Evolutionary conservation across 2,888 invertebrate genomes (phyloP), one percentile per base, ranked within the genome.

Genomic region (Acanthopleura granulata): DNA sequence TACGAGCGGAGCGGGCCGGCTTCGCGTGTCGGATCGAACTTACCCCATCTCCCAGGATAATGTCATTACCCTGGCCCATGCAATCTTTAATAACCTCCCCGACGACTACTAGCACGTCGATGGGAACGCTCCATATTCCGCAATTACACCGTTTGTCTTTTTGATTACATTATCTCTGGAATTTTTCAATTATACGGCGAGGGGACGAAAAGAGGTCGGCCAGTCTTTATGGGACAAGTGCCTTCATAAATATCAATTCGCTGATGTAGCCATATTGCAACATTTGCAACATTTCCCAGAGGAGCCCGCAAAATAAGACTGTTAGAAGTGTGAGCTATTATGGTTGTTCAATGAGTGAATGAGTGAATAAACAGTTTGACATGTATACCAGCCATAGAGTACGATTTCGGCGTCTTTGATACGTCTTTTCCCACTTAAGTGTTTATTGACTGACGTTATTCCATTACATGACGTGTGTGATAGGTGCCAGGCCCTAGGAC

Each of bases 71-170:
- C 57, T 1, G 22, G 57, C 57, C 22, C 57, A 18, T 18, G 57
- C 57, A 57, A 57, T 18, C 57, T 57, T 57, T 57, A 57, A 57
- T 57, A 57, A 57, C 57, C 22, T 57, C 22, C 57, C n/a, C 3
- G 57, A 18, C 22, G 57, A 57, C 18, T 22, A 57, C 22, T 57
- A 57, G 18, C 57, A 57, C 57, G 57, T 57, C n/a, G 57, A 57
- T 57, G 22, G 22, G 57, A 22, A 57, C 18, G 12, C 57, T 57
- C 57, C 22, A 57, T 57, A n/a, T 57, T 57, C 57, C 57, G 22
- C 57, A 57, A 57, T 57, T 57, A 57, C 57, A 57, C 22, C 57
- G 57, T 57, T 57, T 57, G 57, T 57, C 57, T 57, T 57, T 40
- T 57, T 57, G 57, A 57, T 57, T 57, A 22, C 57, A 57, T 57